Conservation (phyloP, 2,888 invertebrate genomes). For the Tortrix viridana region DNA sequence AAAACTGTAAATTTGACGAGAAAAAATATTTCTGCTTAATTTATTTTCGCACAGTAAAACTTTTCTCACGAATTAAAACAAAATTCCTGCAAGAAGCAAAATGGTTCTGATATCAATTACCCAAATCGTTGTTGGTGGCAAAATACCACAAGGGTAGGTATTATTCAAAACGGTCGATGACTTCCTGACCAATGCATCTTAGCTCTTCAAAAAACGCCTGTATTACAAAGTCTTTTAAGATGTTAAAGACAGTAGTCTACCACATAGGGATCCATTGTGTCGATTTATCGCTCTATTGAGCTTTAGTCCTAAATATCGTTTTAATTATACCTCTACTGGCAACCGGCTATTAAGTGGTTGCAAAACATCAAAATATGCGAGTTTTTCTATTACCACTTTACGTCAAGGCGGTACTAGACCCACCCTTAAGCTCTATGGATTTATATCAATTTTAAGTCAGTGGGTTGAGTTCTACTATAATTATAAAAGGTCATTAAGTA, state of each 20-base stretch:
- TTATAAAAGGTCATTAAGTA: conserved; percentile 49
- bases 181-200: background rate
- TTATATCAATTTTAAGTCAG: conserved; percentile 71
- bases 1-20: no score
- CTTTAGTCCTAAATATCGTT: conserved; percentile 66
- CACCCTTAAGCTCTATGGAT: conserved; percentile 59
- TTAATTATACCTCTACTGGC: conserved; percentile 66
- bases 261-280: conserved; percentile 47
- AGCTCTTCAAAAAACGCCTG: background rate
- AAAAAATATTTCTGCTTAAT: background rate
- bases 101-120: conserved; percentile 30
- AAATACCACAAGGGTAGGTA: conserved; percentile 32
- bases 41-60: background rate
- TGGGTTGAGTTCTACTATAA: conserved; percentile 62
- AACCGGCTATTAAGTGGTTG: conserved; percentile 75
- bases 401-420: conserved; percentile 57
- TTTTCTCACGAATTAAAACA: conserved; percentile 22
- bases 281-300: conserved; percentile 70
- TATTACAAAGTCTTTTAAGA: background rate
- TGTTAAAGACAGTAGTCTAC: background rate
- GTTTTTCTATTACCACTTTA: conserved; percentile 50
- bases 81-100: conserved; percentile 7
- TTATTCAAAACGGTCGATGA: conserved; percentile 10
- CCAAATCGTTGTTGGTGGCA: conserved; percentile 37
- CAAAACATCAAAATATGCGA: conserved; percentile 71